phyloP scores from a whole-genome alignment of 2,797 vertebrate genomes.

The Molossus alvarezi region DNA sequence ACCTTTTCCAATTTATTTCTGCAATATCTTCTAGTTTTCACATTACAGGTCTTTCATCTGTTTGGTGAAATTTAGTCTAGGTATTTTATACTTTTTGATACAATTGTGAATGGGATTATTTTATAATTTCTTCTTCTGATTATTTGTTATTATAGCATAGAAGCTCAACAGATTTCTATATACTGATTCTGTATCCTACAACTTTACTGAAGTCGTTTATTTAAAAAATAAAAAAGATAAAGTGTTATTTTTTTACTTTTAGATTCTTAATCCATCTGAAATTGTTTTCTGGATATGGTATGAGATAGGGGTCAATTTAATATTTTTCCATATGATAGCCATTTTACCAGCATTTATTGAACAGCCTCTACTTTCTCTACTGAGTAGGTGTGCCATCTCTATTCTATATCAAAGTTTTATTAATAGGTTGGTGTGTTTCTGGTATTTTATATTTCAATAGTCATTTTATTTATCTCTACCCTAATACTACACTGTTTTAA shows the following conservation, averaged over 20 bases:
- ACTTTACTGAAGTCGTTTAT: not conserved
- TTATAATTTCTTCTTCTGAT: too few species aligned
- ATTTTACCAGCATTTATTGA: slow-evolving; percentile 40
- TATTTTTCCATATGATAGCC: slow-evolving; percentile 1
- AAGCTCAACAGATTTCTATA: too few species aligned
- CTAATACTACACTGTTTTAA: not conserved
- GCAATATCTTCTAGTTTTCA: too few species aligned
- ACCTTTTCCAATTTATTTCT: too few species aligned
- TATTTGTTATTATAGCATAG: too few species aligned
- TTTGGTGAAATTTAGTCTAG: too few species aligned
- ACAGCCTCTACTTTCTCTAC: not conserved
- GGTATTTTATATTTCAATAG: not conserved
- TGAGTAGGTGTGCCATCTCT: slow-evolving; percentile 29
- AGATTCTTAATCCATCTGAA: slow-evolving; percentile 37
- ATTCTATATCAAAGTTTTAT: slow-evolving; percentile 27
- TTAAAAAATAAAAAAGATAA: not conserved
- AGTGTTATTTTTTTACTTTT: slow-evolving; percentile 46
- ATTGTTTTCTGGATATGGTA: not conserved
- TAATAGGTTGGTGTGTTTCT: slow-evolving; percentile 33
- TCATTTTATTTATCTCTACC: not conserved
- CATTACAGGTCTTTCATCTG: too few species aligned
- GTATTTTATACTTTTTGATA: too few species aligned
- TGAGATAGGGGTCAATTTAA: not conserved
- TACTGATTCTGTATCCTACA: not conserved
- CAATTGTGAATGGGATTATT: too few species aligned